These are phyloP conservation scores for Ammodytes marinus DNA, from an alignment of 2,113 vertebrate genomes.

Conservation along the genomic window DNA sequence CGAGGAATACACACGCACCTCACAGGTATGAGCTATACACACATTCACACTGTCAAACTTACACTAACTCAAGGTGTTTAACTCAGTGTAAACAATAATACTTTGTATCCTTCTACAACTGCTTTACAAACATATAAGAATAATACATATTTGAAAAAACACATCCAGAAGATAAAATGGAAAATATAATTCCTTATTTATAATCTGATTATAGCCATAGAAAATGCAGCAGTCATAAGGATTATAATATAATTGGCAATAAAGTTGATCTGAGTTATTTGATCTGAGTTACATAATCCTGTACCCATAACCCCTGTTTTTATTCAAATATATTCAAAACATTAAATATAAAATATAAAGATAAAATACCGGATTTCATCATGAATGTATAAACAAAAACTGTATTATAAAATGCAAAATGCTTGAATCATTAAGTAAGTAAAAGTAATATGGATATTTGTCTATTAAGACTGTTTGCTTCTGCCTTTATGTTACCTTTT, in stretches of 20 bases:
- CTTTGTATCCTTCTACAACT: not conserved
- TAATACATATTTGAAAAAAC: not conserved
- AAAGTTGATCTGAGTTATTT: not conserved
- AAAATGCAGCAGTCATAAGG: not conserved
- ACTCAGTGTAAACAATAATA: not conserved
- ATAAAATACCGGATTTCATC: not conserved
- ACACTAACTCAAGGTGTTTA: not conserved
- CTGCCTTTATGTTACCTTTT: not conserved
- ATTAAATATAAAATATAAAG: not conserved
- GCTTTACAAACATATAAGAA: not conserved
- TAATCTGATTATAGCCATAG: not conserved
- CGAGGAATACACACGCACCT: conserved; percentile 97
- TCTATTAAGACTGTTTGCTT: not conserved
- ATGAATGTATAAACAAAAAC: not conserved
- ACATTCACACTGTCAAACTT: not conserved
- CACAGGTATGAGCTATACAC: conserved; percentile 86
- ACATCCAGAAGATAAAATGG: not conserved
- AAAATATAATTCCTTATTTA: not conserved
- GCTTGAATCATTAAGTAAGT: not conserved
- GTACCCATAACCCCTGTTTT: not conserved
- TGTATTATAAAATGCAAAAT: no score
- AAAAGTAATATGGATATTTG: no score
- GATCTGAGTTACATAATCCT: not conserved
- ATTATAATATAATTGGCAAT: no score
- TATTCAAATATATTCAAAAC: not conserved